Evolutionary conservation across 2,888 invertebrate genomes (phyloP).

Genomic region (Criorhina ranunculi): DNA sequence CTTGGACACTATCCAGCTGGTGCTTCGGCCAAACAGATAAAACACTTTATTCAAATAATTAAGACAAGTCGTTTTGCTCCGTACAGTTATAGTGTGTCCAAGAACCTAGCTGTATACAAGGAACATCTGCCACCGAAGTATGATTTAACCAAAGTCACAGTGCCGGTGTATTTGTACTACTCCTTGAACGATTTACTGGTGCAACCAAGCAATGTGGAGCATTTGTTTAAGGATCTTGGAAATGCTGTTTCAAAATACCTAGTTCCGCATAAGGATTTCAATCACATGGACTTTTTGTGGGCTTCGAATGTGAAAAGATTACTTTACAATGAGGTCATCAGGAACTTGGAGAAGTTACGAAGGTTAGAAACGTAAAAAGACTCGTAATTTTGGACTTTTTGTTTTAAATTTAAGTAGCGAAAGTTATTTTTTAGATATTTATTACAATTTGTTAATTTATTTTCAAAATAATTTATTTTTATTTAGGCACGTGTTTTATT

Average conservation of each 20-base stretch:
- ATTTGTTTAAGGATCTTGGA: slow-evolving; percentile 81
- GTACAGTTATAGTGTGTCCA: slow-evolving; percentile 86
- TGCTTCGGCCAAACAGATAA: slow-evolving; percentile 86
- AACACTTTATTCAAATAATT: slow-evolving; percentile 87
- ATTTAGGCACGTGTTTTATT: no score
- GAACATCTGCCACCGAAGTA: slow-evolving; percentile 85
- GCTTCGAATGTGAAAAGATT: slow-evolving; percentile 86
- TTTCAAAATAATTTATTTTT: not conserved
- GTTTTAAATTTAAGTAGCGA: slow-evolving; percentile 6
- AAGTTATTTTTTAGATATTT: slow-evolving; percentile 20
- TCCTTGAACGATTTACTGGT: slow-evolving; percentile 87
- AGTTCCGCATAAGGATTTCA: slow-evolving; percentile 86
- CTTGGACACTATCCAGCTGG: slow-evolving; percentile 88
- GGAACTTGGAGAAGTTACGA: slow-evolving; percentile 39
- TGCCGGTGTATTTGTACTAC: slow-evolving; percentile 86
- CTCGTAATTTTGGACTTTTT: not conserved
- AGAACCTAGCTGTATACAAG: slow-evolving; percentile 85
- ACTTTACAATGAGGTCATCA: slow-evolving; percentile 84
- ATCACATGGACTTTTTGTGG: slow-evolving; percentile 89
- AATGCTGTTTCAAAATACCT: slow-evolving; percentile 84
- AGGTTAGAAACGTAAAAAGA: slow-evolving; percentile 1
- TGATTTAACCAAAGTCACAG: slow-evolving; percentile 85
- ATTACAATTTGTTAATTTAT: slow-evolving; percentile 7
- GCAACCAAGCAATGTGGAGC: slow-evolving; percentile 83
- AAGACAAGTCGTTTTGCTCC: slow-evolving; percentile 84